phyloP scores from a whole-genome alignment of 2,888 invertebrate species.

The Lithosia quadra region DNA sequence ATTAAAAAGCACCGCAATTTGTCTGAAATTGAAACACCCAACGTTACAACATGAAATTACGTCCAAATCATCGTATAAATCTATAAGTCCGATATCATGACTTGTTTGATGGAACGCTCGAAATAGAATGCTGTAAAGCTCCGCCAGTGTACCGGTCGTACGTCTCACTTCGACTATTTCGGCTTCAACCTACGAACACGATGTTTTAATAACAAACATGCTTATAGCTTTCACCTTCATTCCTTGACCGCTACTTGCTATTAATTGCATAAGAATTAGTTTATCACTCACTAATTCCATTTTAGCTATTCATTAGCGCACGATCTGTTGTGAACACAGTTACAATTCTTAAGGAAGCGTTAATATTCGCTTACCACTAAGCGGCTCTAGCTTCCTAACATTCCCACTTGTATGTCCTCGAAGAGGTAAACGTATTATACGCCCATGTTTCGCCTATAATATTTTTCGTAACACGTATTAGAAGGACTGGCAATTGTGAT shows the following conservation, averaged over 20 bases:
- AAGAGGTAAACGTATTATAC: background rate
- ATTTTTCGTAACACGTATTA: background rate
- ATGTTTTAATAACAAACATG: conserved; percentile 73
- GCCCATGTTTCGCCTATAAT: background rate
- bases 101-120: conserved; percentile 72
- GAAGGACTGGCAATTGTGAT: background rate
- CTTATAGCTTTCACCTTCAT: conserved; percentile 69
- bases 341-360: background rate
- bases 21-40: conserved; percentile 20
- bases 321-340: background rate
- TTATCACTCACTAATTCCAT: background rate
- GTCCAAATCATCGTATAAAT: conserved; percentile 71
- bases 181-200: conserved; percentile 58
- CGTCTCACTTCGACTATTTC: conserved; percentile 76
- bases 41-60: conserved; percentile 54
- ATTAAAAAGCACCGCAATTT: conserved; percentile 8
- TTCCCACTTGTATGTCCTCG: background rate
- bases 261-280: conserved; percentile 47
- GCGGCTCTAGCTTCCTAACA: background rate
- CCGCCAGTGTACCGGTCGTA: conserved; percentile 72
- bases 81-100: conserved; percentile 70
- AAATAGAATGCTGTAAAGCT: conserved; percentile 77
- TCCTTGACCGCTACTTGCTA: conserved; percentile 60
- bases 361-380: background rate
- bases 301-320: background rate